Percentiles rank a stretch among this genome's conserved stretches.
These are phyloP conservation scores for Perizoma affinitatum DNA, from an alignment of 2,888 invertebrate species.

Conservation along the genomic window DNA sequence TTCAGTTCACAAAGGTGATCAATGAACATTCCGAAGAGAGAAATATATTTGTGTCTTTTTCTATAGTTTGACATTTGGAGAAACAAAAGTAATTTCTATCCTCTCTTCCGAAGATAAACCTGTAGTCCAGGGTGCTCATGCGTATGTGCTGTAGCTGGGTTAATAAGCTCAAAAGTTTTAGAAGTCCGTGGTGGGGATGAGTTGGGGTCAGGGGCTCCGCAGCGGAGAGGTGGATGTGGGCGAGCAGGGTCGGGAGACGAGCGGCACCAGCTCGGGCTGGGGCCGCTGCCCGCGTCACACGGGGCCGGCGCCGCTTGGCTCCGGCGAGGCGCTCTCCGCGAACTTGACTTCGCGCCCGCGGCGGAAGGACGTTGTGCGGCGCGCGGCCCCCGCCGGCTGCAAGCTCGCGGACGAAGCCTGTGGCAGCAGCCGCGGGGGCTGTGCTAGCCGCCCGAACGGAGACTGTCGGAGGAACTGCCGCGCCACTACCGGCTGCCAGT, in stretches of 20 bases:
- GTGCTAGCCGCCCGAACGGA: slow-evolving; percentile 80
- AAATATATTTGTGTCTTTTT: too few species aligned
- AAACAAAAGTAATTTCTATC: too few species aligned
- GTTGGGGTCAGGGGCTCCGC: slow-evolving; percentile 60
- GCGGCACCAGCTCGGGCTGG: slow-evolving; percentile 83
- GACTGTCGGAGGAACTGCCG: slow-evolving; percentile 89
- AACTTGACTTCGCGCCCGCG: slow-evolving; percentile 82
- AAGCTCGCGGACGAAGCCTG: slow-evolving; percentile 78
- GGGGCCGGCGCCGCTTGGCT: slow-evolving; percentile 46
- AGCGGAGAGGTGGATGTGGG: slow-evolving; percentile 47
- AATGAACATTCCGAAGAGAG: too few species aligned
- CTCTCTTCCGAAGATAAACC: too few species aligned
- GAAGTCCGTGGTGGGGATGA: slow-evolving; percentile 70
- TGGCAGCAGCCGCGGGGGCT: slow-evolving; percentile 57
- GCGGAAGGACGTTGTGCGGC: slow-evolving; percentile 75
- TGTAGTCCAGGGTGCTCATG: neutral
- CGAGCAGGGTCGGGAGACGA: slow-evolving; percentile 56
- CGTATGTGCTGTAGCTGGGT: slow-evolving; percentile 11
- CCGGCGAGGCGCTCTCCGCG: slow-evolving; percentile 65
- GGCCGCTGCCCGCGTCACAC: slow-evolving; percentile 83
- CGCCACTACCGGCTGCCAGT: slow-evolving; percentile 89
- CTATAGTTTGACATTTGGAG: too few species aligned
- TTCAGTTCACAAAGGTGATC: too few species aligned
- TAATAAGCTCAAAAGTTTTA: slow-evolving; percentile 44
- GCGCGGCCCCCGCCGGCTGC: slow-evolving; percentile 62